Evolutionary conservation across 2,113 vertebrate species (phyloP).

Genomic region (mouse (Mus musculus)): DNA sequence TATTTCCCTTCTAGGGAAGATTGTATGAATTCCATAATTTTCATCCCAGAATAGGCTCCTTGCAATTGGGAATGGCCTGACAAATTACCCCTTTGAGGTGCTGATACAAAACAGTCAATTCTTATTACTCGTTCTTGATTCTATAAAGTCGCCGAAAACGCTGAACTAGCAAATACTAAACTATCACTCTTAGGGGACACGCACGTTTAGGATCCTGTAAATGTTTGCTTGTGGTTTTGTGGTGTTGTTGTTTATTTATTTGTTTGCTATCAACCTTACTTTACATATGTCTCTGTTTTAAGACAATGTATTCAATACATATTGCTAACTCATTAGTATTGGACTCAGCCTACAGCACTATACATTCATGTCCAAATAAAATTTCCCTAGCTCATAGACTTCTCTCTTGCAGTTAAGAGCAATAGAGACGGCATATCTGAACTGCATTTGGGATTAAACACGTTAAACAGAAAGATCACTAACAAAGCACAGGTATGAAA

Average conservation of each 20-base stretch:
- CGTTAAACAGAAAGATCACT: neutral
- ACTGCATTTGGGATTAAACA: neutral
- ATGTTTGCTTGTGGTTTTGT: neutral
- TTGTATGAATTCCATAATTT: neutral
- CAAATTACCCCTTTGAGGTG: slow-evolving; percentile 44
- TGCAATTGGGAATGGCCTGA: slow-evolving; percentile 24
- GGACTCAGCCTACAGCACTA: neutral
- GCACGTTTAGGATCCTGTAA: neutral
- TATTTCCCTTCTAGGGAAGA: slow-evolving; percentile 34
- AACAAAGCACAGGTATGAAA: neutral
- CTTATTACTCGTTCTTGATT: slow-evolving; percentile 50
- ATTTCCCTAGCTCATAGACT: neutral
- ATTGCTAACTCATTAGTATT: neutral
- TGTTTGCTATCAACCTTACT: neutral
- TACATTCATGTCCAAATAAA: neutral
- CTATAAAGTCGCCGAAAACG: slow-evolving; percentile 43
- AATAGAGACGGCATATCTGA: neutral
- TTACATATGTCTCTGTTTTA: neutral
- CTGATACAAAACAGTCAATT: slow-evolving; percentile 1
- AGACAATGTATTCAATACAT: neutral
- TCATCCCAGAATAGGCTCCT: slow-evolving; percentile 23
- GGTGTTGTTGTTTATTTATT: too few species aligned
- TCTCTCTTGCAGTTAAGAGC: neutral
- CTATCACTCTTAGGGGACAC: neutral
- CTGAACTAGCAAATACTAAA: slow-evolving; percentile 24